Evolutionary conservation across 2,797 vertebrate species (phyloP), one percentile per base, ranked within the genome.

Genomic region (Pipistrellus nathusii): DNA sequence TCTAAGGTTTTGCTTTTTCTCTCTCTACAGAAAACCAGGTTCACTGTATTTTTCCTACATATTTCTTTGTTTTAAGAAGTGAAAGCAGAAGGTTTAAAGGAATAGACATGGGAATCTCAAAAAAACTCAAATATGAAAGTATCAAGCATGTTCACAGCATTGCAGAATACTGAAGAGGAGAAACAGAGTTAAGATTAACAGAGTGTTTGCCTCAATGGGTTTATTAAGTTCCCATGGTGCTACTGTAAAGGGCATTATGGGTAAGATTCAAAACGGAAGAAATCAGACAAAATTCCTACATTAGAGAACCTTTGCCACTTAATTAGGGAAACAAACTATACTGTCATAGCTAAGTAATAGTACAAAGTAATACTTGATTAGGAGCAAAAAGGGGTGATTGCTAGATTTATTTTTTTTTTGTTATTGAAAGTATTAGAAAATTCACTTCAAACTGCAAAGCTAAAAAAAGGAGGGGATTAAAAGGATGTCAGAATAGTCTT

Each of bases 31-130:
- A 80, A 59, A 80, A 14, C 38, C 2, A 57, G 30, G 5, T 62
- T 69, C 30, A 5, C 17, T 83, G 25, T n/a, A 75, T 27, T 85
- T 85, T 81, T 51, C 8, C 53, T 83, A 48, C 48, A 78, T 62
- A 73, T 35, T 82, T 72, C 13, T 64, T 77, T 91, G n/a, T 89
- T 91, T 94, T 73, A 88, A 77, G 62, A 88, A 30, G 15, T 81
- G 14, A 77, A 90, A 35, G 18, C 18, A 88, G 41, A 85, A 48
- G 6, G 73, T 51, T 85, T 55, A 90, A 92, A 87, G n/a, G 11
- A 84, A 88, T 9, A 7, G 41, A 30, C 21, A 12, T 12, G 6
- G 7, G 5, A 69, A 69, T 85, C n/a, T 92, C 57, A 84, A 62
- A 93, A 75, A 30, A 77, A 27, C 14, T 62, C 18, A 78, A 62